These are phyloP conservation scores for Australoheros facetus DNA, from an alignment of 2,797 vertebrate species.

Conservation along the genomic window DNA sequence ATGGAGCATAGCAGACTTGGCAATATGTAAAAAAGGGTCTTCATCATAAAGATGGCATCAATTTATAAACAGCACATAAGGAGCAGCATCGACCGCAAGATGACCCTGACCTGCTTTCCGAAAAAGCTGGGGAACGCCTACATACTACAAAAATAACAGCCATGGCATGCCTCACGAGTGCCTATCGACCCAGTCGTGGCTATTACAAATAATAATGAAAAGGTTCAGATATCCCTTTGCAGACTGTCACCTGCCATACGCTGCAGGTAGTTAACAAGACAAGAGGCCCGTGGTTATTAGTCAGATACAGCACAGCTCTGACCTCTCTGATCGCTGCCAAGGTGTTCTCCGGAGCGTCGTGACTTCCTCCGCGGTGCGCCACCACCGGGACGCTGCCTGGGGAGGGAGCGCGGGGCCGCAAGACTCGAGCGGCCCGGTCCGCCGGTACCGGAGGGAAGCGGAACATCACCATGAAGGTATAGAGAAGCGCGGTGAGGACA, in stretches of 20 bases:
- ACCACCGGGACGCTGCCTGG: constrained; percentile 76
- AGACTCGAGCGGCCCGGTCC: constrained; percentile 80
- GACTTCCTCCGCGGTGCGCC: constrained; percentile 88
- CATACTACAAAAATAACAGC: not conserved
- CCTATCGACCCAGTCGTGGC: no score
- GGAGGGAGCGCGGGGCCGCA: constrained; percentile 72
- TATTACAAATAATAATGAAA: not conserved
- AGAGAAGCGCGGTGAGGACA: constrained; percentile 80
- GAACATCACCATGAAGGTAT: constrained; percentile 82
- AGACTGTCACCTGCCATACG: no score
- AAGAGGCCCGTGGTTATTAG: not conserved
- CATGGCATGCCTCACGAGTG: not conserved
- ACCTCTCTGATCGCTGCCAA: constrained; percentile 90
- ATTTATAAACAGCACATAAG: not conserved
- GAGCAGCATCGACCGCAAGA: not conserved
- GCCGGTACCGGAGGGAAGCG: constrained; percentile 83
- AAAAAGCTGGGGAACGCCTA: not conserved
- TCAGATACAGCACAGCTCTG: constrained; percentile 20
- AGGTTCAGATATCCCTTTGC: not conserved
- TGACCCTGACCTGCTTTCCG: not conserved
- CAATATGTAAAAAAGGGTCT: no score
- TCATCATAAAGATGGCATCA: not conserved
- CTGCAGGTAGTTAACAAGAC: not conserved
- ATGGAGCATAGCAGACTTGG: not conserved
- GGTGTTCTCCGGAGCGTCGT: constrained; percentile 95